phyloP scores from a whole-genome alignment of 2,797 vertebrate genomes.

The Tamandua tetradactyla region DNA sequence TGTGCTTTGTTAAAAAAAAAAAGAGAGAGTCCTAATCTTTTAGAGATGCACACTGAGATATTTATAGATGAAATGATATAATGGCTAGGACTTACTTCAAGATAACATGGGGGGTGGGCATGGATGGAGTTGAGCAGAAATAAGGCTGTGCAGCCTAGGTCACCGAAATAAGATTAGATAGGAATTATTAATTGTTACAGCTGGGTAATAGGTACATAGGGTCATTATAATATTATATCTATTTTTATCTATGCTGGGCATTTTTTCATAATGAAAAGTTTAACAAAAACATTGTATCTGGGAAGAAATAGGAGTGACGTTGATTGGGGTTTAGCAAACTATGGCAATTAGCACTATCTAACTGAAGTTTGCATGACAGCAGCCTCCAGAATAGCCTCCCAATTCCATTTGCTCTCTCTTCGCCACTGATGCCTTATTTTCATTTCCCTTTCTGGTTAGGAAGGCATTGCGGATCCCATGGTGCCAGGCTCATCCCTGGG shows the following conservation, averaged over 20 bases:
- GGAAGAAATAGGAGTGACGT: background rate
- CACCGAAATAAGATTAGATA: background rate
- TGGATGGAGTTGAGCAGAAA: background rate
- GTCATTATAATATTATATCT: background rate
- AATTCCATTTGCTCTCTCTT: no score
- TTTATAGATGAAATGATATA: conserved; percentile 3
- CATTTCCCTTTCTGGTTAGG: no score
- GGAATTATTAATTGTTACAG: conserved; percentile 22
- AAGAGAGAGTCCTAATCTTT: background rate
- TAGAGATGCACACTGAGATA: background rate
- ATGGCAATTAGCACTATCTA: no score
- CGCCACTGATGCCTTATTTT: no score
- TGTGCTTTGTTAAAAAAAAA: background rate
- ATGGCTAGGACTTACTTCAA: conserved; percentile 6
- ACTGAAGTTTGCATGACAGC: no score
- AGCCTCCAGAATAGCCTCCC: no score
- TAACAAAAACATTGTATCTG: background rate
- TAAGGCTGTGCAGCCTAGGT: no score
- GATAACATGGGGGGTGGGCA: background rate
- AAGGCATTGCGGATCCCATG: no score
- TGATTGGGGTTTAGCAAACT: no score
- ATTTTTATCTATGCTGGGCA: background rate
- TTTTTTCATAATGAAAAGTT: conserved; percentile 29
- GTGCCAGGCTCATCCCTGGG: no score
- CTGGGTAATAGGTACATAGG: background rate